These are phyloP conservation scores for Ectemnius lituratus DNA, from an alignment of 2,888 invertebrate species.

Conservation along the genomic window DNA sequence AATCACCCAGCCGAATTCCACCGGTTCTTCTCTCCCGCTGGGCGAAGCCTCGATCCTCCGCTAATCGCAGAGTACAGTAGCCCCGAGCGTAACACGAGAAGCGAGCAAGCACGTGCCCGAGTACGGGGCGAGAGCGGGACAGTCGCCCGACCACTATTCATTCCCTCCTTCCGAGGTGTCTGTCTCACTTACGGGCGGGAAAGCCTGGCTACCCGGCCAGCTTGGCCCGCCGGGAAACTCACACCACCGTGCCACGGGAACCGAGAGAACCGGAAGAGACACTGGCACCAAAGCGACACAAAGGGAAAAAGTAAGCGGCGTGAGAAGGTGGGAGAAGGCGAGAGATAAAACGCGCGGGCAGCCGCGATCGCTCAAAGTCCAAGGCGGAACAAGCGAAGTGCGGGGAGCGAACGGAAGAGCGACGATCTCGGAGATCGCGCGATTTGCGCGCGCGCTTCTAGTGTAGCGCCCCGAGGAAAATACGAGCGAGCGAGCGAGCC, in stretches of 20 bases:
- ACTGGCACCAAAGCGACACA: background rate
- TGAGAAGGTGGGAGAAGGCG: slow-evolving; percentile 4
- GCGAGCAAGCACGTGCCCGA: no score
- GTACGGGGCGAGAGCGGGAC: no score
- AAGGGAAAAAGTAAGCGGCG: slow-evolving; percentile 1
- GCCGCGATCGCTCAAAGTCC: slow-evolving; percentile 9
- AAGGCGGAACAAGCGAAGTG: slow-evolving; percentile 1
- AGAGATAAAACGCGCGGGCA: background rate
- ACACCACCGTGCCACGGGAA: background rate
- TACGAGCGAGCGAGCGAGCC: background rate
- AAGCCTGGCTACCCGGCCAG: no score
- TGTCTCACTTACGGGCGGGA: no score
- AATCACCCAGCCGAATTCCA: background rate
- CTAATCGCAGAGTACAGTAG: no score
- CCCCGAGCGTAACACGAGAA: no score
- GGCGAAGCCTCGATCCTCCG: no score
- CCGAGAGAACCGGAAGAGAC: slow-evolving; percentile 3
- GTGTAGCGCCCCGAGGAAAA: background rate
- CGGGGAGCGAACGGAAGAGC: slow-evolving; percentile 1
- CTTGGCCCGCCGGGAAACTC: background rate
- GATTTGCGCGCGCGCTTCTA: background rate
- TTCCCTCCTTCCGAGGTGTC: no score
- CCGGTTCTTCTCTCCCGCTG: no score
- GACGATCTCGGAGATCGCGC: background rate
- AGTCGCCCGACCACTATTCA: no score